Evolutionary conservation across 2,797 vertebrate species (phyloP).

Genomic region (Limnodromus scolopaceus): DNA sequence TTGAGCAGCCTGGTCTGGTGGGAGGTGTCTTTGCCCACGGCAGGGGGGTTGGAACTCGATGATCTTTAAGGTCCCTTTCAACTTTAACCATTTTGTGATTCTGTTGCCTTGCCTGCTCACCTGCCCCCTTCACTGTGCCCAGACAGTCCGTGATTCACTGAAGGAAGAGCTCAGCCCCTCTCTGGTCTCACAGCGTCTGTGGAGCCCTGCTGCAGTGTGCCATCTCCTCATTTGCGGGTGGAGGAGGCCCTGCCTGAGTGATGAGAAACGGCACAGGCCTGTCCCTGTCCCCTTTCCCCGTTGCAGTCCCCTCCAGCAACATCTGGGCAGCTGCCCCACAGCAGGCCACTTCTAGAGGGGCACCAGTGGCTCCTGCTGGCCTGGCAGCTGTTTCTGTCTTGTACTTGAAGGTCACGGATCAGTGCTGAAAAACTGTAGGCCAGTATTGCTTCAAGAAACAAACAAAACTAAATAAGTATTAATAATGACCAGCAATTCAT

Average conservation of each 20-base stretch:
- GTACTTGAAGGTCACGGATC: not conserved
- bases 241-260: not conserved
- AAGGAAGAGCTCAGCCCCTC: not conserved
- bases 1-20: too few species aligned
- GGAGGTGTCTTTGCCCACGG: too few species aligned
- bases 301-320: not conserved
- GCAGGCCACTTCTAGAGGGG: not conserved
- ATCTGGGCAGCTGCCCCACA: not conserved
- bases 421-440: not conserved
- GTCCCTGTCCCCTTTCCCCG: accelerated
- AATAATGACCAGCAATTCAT: accelerated
- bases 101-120: not conserved
- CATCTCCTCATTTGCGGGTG: not conserved
- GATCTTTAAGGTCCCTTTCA: too few species aligned
- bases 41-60: too few species aligned
- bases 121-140: accelerated
- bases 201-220: not conserved
- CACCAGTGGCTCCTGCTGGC: not conserved
- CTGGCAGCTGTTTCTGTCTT: not conserved
- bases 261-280: not conserved
- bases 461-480: not conserved
- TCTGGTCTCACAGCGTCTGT: not conserved
- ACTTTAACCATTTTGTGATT: too few species aligned
- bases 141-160: not conserved
- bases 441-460: not conserved